Conservation (phyloP, 2,113 vertebrate species). For the Anser brachyrhynchus region DNA sequence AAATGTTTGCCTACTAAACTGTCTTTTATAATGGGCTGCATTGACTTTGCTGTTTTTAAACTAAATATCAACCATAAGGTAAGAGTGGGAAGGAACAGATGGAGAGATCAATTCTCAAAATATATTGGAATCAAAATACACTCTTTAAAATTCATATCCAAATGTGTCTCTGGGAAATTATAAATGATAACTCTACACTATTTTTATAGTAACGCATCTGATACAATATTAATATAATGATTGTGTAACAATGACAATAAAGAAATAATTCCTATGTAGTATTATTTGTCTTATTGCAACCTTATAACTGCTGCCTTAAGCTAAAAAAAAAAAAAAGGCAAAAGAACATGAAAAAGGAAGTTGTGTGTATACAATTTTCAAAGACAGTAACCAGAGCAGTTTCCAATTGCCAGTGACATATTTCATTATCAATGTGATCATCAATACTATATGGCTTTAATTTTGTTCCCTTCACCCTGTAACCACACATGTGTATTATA, state of each 20-base stretch:
- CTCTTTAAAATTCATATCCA: constrained; percentile 63
- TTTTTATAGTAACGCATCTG: constrained; percentile 17
- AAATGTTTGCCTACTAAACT: constrained; percentile 39
- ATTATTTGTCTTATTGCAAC: neutral
- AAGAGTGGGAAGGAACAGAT: constrained; percentile 64
- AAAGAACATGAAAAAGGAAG: neutral
- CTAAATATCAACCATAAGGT: constrained; percentile 67
- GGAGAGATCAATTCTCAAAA: constrained; percentile 62
- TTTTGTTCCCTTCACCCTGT: neutral
- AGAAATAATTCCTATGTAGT: neutral
- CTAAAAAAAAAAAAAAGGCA: neutral
- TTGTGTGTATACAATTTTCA: neutral
- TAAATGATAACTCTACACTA: constrained; percentile 49
- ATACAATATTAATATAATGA: constrained; percentile 13
- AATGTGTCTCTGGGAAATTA: constrained; percentile 44
- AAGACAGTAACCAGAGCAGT: neutral
- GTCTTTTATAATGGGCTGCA: constrained; percentile 48
- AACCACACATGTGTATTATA: neutral
- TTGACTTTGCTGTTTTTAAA: constrained; percentile 58
- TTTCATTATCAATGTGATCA: neutral
- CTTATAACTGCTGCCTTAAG: neutral
- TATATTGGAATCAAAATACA: constrained; percentile 38
- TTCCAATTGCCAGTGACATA: neutral
- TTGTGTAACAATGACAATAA: constrained; percentile 12
- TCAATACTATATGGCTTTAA: neutral